A percentile compares a stretch with the other conserved stretches of the same genome.
These are phyloP conservation scores for Antechinus flavipes DNA, from an alignment of 2,113 vertebrate genomes.

Conservation along the genomic window DNA sequence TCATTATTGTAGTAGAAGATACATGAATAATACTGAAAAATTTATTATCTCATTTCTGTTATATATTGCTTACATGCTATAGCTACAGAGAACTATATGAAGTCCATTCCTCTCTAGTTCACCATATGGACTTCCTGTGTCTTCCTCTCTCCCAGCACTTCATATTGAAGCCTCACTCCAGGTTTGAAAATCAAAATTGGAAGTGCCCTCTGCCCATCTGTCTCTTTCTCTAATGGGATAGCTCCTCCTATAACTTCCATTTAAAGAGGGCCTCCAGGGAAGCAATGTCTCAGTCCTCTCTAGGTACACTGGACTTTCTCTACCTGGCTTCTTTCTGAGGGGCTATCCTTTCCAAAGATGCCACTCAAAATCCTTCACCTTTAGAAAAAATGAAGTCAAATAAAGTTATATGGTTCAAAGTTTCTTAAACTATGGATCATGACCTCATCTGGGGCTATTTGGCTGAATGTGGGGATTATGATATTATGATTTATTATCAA, in stretches of 20 bases:
- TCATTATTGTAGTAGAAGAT: not conserved
- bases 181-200: not conserved
- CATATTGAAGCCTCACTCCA: not conserved
- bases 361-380: not conserved
- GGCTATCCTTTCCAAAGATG: too few species aligned
- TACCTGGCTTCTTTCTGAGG: not conserved
- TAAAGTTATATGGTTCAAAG: not conserved
- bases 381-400: not conserved
- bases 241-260: not conserved
- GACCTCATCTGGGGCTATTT: too few species aligned
- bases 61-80: not conserved
- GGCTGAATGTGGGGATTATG: too few species aligned
- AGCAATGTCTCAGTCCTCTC: not conserved
- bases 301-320: not conserved
- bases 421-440: too few species aligned
- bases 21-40: not conserved
- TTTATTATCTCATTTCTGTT: not conserved
- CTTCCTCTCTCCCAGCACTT: not conserved
- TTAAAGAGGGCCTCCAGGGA: not conserved
- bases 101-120: not conserved
- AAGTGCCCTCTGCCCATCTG: not conserved
- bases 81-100: not conserved
- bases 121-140: not conserved
- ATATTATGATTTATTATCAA: too few species aligned
- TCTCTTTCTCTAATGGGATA: not conserved